Percentiles rank a stretch among this genome's conserved stretches.
Conservation (phyloP, 2,888 invertebrate species). For the Cephalotes varians region DNA sequence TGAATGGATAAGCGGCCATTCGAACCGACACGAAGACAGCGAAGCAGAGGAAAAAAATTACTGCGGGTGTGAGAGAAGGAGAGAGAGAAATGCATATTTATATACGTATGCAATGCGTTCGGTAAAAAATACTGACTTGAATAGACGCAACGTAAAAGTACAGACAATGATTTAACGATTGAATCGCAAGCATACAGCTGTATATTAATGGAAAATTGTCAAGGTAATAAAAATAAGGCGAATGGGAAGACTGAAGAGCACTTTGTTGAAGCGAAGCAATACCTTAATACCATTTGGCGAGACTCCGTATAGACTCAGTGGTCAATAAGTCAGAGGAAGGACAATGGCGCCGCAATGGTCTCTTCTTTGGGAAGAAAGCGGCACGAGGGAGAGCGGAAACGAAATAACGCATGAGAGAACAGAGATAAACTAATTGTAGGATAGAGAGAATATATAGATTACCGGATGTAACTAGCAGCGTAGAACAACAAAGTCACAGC, state of each 20-base stretch:
- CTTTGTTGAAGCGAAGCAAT: background rate
- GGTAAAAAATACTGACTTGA: background rate
- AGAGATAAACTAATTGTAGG: conserved; percentile 17
- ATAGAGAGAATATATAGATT: conserved; percentile 30
- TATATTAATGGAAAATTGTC: background rate
- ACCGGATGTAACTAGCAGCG: conserved; percentile 30
- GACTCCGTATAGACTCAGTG: background rate
- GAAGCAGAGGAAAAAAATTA: conserved; percentile 46
- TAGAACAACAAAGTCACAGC: background rate
- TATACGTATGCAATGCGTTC: background rate
- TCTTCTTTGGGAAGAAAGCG: background rate
- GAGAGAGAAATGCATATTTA: conserved; percentile 36
- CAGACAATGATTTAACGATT: background rate
- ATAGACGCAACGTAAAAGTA: background rate
- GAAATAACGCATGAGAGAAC: conserved; percentile 20
- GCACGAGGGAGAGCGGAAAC: background rate
- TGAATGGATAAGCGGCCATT: conserved; percentile 67
- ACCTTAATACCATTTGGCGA: background rate
- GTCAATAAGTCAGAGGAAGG: background rate
- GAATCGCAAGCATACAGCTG: no score
- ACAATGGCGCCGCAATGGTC: background rate
- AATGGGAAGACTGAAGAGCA: background rate
- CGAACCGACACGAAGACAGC: conserved; percentile 56
- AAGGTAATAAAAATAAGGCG: background rate
- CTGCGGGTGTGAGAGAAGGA: conserved; percentile 17